Evolutionary conservation across 2,113 vertebrate genomes (phyloP), one percentile per base, ranked within the genome.

Genomic region (Patagioenas fasciata): DNA sequence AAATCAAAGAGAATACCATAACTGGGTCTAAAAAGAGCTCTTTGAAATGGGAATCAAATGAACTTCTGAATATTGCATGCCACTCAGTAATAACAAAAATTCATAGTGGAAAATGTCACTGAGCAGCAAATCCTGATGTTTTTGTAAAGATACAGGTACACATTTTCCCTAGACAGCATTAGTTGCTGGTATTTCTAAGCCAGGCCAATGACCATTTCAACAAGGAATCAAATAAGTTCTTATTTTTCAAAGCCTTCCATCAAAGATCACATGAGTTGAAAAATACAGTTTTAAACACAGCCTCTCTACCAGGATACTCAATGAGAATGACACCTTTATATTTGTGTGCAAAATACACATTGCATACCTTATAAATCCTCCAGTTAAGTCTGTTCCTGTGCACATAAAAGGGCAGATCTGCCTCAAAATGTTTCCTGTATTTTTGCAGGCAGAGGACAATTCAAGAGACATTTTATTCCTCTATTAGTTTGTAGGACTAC

Each of bases 1-100:
- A 88, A 87, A 88, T 77, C 62, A 85, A 96, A 93, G 58, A 80
- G 44, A 89, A 90, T 88, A 90, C 54, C 8, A 0, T 80, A 85
- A 73, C 25, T 61, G 31, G 10, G 11, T 90, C 36, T 93, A 90
- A 83, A 94, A 80, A 91, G 24, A 85, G 31, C 40, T 34, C 14
- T 85, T 83, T 92, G 88, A 94, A 95, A 93, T 69, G 9, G 15
- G 88, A 86, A 77, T 80, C 20, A 73, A 58, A 89, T 92, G 47
- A 88, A 90, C 61, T 82, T 80, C 67, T 94, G 69, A 83, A 88
- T 94, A 88, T 65, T 81, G 29, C 51, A 78, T 84, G 53, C n/a
- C 38, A 81, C 47, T 88, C 80, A 78, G 38, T 66, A 91, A 73
- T 72, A 91, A 73, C 23, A 85, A 62, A 88, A 80, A 85, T 13